phyloP scores from a whole-genome alignment of 2,113 vertebrate species.

The Psilopsiagon aurifrons region DNA sequence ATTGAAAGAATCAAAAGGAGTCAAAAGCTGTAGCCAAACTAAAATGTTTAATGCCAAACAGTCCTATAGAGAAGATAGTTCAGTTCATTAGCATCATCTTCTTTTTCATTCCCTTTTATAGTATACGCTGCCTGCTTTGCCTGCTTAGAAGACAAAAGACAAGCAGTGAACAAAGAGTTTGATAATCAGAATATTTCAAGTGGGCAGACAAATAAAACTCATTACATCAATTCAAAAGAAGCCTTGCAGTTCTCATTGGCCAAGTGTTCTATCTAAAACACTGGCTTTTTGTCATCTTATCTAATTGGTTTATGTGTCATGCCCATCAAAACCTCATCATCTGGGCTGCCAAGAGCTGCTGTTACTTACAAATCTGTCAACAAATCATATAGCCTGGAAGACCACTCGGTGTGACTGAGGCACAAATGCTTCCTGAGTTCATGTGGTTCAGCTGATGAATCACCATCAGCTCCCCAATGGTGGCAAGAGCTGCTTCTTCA shows the following conservation, averaged over 20 bases:
- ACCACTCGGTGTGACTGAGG: neutral
- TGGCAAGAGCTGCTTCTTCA: neutral
- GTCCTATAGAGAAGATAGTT: neutral
- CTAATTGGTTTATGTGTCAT: neutral
- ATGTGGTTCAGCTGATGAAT: neutral
- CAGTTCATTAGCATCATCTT: rapidly evolving
- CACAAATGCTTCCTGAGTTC: neutral
- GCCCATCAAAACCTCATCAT: neutral
- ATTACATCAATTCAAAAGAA: neutral
- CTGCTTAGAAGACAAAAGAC: neutral
- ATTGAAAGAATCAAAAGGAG: neutral
- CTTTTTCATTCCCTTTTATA: neutral
- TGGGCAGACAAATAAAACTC: neutral
- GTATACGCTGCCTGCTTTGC: neutral
- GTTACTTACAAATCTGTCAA: neutral
- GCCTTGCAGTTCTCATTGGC: neutral
- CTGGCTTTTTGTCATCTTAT: neutral
- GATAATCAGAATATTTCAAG: neutral
- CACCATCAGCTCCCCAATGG: rapidly evolving
- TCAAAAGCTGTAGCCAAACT: neutral
- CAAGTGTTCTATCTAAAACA: neutral
- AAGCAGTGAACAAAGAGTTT: neutral
- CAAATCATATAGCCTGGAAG: neutral
- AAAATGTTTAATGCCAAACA: neutral
- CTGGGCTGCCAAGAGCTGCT: neutral